phyloP scores from a whole-genome alignment of 1,140 invertebrate species.

The Drosophila nigrodunni region DNA sequence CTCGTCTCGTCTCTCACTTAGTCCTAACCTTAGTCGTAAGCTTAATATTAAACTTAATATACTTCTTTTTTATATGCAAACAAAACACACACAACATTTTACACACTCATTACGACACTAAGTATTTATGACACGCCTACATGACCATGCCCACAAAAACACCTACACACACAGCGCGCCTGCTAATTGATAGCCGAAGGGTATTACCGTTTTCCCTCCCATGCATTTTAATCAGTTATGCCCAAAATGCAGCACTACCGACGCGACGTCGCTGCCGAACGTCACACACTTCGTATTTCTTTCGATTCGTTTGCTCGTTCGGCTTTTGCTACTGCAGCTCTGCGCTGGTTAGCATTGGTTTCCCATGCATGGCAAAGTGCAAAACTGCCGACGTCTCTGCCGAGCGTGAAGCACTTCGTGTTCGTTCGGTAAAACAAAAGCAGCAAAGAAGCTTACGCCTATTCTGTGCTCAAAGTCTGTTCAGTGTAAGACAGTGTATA shows the following conservation, averaged over 20 bases:
- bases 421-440: no score
- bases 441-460: no score
- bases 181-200: conserved; percentile 18
- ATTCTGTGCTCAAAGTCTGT: no score
- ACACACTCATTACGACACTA: conserved; percentile 9
- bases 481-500: not conserved
- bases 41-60: not conserved
- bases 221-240: conserved; percentile 11
- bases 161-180: conserved; percentile 25
- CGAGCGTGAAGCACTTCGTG: no score
- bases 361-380: no score
- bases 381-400: no score
- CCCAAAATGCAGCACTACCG: no score
- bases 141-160: conserved; percentile 1
- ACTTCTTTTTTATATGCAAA: conserved; percentile 7
- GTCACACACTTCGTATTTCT: no score
- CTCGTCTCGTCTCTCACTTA: not conserved
- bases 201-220: not conserved
- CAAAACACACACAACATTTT: conserved; percentile 7
- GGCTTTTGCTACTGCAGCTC: no score
- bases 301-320: no score
- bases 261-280: no score
- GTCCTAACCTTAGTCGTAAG: not conserved
- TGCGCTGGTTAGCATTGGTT: no score
- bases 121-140: conserved; percentile 17